A percentile compares a stretch with the other conserved stretches of the same genome.
Evolutionary conservation across 2,797 vertebrate species (phyloP).

Genomic region (Discoglossus pictus): DNA sequence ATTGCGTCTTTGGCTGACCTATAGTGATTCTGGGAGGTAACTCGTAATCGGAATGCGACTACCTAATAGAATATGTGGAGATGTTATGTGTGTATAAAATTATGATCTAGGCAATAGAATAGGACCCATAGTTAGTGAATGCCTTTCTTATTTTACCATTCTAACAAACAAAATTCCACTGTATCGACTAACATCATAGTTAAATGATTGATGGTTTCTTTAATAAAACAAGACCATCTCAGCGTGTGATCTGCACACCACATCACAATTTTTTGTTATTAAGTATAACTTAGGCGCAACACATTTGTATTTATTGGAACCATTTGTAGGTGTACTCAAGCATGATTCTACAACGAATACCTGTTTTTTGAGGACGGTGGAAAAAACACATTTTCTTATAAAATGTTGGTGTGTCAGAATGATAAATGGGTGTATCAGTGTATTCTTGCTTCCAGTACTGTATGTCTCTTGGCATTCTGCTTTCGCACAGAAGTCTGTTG

Average conservation of each 20-base stretch:
- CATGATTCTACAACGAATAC: conserved; percentile 2
- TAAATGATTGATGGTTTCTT: conserved; percentile 39
- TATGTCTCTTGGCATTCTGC: conserved; percentile 13
- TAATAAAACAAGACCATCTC: conserved; percentile 7
- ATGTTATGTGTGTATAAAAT: no score
- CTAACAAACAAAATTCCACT: conserved; percentile 13
- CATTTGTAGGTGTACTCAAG: conserved; percentile 7
- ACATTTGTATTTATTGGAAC: conserved; percentile 6
- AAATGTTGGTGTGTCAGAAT: conserved; percentile 39
- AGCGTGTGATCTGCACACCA: conserved; percentile 6
- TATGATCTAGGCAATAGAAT: no score
- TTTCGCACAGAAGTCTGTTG: conserved; percentile 32
- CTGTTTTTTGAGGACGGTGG: conserved; percentile 5
- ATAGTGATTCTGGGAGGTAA: no score
- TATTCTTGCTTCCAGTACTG: conserved; percentile 23
- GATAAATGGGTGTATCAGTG: conserved; percentile 34
- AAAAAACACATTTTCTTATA: conserved; percentile 27
- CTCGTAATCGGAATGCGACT: no score
- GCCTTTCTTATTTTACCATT: conserved; percentile 29
- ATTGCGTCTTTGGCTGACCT: no score
- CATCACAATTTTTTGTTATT: conserved; percentile 33
- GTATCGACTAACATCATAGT: no score
- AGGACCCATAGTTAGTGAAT: no score
- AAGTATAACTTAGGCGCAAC: conserved; percentile 32
- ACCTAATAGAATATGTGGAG: no score